phyloP scores from a whole-genome alignment of 2,113 vertebrate genomes.

The Eulemur macaco region DNA sequence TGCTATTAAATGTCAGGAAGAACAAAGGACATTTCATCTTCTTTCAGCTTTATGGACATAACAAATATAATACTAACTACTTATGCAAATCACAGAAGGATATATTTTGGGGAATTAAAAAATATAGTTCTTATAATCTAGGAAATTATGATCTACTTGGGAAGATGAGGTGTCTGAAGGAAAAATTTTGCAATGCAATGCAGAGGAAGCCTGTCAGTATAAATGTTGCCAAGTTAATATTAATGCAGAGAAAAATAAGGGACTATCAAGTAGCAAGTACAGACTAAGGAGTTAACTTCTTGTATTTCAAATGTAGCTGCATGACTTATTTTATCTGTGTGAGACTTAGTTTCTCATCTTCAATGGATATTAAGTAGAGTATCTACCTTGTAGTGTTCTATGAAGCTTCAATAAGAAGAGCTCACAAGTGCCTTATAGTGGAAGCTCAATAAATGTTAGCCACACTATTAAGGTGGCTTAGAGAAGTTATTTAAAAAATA shows the following conservation, averaged over 20 bases:
- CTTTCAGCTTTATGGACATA: background rate
- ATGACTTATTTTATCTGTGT: background rate
- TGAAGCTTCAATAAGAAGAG: background rate
- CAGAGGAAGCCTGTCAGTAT: background rate
- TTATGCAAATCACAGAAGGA: background rate
- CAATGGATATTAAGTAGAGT: background rate
- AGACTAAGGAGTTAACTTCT: background rate
- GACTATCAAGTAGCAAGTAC: background rate
- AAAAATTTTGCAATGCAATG: background rate
- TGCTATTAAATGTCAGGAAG: conserved; percentile 22
- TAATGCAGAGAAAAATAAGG: background rate
- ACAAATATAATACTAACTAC: background rate
- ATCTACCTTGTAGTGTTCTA: background rate
- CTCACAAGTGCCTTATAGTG: background rate
- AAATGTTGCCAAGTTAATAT: background rate
- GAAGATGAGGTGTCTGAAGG: background rate
- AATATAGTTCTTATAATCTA: background rate
- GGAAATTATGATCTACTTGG: background rate
- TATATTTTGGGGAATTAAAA: background rate
- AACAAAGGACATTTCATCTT: background rate
- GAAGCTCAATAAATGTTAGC: conserved; percentile 8
- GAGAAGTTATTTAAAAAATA: background rate
- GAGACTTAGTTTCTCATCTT: background rate
- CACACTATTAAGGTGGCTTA: background rate
- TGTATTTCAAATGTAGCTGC: background rate